Conservation (phyloP, 2,797 vertebrate genomes). For the Gymnoscopelus microlampas region DNA sequence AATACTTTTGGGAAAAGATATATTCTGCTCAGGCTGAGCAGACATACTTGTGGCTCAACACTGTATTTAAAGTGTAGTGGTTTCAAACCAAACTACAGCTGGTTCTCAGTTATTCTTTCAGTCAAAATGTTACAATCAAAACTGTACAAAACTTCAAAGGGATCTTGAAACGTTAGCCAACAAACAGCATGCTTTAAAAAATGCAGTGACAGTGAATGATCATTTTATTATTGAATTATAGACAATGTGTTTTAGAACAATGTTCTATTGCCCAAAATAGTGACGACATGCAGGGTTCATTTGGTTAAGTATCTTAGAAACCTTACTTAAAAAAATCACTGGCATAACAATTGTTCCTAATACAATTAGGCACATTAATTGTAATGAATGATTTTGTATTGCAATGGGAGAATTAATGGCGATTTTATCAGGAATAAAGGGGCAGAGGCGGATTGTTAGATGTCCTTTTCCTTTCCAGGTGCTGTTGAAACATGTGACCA, state of each 20-base stretch:
- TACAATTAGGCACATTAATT: too few relatives aligned
- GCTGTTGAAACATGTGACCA: slow-evolving; percentile 24
- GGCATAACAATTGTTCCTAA: too few relatives aligned
- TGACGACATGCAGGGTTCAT: too few relatives aligned
- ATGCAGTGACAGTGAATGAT: too few relatives aligned
- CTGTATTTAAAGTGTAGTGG: slow-evolving; percentile 58
- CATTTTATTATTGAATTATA: too few relatives aligned
- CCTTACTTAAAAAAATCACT: too few relatives aligned
- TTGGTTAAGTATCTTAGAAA: too few relatives aligned
- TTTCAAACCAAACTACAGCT: slow-evolving; percentile 48
- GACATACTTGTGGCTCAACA: slow-evolving; percentile 61
- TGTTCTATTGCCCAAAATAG: too few relatives aligned
- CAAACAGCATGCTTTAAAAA: not conserved
- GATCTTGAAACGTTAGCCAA: slow-evolving; percentile 22
- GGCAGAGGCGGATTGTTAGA: too few relatives aligned
- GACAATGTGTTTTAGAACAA: too few relatives aligned
- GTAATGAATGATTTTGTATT: too few relatives aligned
- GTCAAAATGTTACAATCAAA: slow-evolving; percentile 23
- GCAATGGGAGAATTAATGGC: too few relatives aligned
- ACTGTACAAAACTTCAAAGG: slow-evolving; percentile 17
- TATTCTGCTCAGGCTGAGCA: slow-evolving; percentile 48
- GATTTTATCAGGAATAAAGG: not conserved
- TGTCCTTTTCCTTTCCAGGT: not conserved
- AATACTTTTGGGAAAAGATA: slow-evolving; percentile 42
- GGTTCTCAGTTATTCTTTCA: slow-evolving; percentile 50